Evolutionary conservation across 1,140 invertebrate species (phyloP).

Genomic region (Brevipalpus yothersi): DNA sequence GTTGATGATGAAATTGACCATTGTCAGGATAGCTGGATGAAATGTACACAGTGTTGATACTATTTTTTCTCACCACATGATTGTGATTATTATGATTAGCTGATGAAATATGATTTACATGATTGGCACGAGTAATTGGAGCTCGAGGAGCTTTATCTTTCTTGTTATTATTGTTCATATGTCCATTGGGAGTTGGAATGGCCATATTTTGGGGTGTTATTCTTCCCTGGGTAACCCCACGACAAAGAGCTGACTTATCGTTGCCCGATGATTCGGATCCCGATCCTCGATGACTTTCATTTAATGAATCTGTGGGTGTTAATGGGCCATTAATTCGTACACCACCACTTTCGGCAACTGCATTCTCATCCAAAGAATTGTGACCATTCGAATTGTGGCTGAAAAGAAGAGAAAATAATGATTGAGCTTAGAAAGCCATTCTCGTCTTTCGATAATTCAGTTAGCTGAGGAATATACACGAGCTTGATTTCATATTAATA

Average conservation of each 20-base stretch:
- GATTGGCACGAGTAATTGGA: background rate
- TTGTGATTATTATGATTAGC: background rate
- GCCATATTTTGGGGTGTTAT: slow-evolving; percentile 2
- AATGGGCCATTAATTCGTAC: background rate
- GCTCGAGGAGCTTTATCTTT: background rate
- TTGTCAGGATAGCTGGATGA: slow-evolving; percentile 1
- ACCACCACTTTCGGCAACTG: slow-evolving; percentile 23
- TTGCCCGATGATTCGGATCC: slow-evolving; percentile 9
- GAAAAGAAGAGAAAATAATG: slow-evolving; percentile 8
- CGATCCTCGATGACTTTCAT: background rate
- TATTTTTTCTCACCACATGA: background rate
- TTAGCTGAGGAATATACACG: background rate
- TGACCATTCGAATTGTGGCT: slow-evolving; percentile 23
- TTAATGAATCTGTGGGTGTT: background rate
- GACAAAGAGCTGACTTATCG: slow-evolving; percentile 8
- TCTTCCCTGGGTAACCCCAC: background rate
- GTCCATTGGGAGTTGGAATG: background rate
- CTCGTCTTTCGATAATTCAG: background rate
- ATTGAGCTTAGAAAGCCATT: background rate
- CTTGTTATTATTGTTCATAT: background rate
- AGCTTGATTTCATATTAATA: no score
- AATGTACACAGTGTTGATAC: background rate
- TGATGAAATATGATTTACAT: background rate
- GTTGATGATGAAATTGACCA: slow-evolving; percentile 6
- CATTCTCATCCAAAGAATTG: slow-evolving; percentile 68